Conservation (phyloP, 1,140 invertebrate genomes). For the Drosophila willistoni region DNA sequence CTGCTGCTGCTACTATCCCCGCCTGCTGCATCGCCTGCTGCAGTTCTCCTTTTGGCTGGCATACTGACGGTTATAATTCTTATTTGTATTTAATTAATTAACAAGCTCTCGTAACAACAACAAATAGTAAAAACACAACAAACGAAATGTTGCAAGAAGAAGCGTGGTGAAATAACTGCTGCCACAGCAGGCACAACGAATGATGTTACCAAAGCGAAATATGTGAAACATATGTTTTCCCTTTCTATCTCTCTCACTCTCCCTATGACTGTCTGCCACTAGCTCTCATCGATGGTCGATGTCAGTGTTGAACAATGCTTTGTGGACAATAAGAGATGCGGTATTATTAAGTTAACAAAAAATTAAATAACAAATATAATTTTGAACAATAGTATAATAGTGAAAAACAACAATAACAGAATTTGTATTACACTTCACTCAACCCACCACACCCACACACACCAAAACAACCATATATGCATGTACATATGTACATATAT, state of each 20-base stretch:
- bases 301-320: slow-evolving; percentile 52
- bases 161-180: slow-evolving; percentile 71
- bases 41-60: slow-evolving; percentile 73
- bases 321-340: slow-evolving; percentile 41
- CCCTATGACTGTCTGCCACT: background rate
- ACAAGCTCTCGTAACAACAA: background rate
- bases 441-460: background rate
- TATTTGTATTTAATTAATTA: slow-evolving; percentile 63
- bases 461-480: slow-evolving; percentile 32
- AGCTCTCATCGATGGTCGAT: background rate
- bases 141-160: slow-evolving; percentile 4
- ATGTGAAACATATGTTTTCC: slow-evolving; percentile 57
- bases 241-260: background rate
- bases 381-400: slow-evolving; percentile 44
- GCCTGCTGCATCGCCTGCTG: slow-evolving; percentile 1
- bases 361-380: slow-evolving; percentile 9
- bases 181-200: slow-evolving; percentile 33
- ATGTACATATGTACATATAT: background rate
- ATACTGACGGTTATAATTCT: slow-evolving; percentile 76
- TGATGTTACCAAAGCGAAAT: slow-evolving; percentile 56
- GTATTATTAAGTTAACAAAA: slow-evolving; percentile 54
- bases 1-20: background rate
- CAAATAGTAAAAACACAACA: slow-evolving; percentile 36
- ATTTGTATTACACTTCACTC: slow-evolving; percentile 1
- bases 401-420: background rate